Percentiles rank a stretch among this genome's conserved stretches.
Evolutionary conservation across 2,113 vertebrate genomes (phyloP).

Genomic region (Phyllostomus hastatus): DNA sequence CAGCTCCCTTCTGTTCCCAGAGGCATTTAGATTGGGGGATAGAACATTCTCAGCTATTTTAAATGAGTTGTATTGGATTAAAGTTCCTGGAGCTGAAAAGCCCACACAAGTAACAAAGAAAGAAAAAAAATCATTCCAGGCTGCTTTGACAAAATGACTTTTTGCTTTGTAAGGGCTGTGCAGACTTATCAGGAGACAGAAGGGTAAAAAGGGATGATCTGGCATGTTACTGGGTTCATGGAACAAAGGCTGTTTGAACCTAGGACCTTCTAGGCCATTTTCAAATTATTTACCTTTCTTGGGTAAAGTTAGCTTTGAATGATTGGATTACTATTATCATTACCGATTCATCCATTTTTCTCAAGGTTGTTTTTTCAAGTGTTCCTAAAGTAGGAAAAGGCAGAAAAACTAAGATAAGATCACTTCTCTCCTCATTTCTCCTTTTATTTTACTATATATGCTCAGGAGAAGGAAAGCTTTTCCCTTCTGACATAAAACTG

Average conservation of each 20-base stretch:
- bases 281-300: background rate
- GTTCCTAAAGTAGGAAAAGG: background rate
- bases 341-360: background rate
- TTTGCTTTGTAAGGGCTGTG: background rate
- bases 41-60: constrained; percentile 67
- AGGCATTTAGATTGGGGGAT: constrained; percentile 44
- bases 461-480: background rate
- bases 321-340: background rate
- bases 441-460: background rate
- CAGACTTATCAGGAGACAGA: background rate
- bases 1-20: constrained; percentile 37
- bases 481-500: background rate
- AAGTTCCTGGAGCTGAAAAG: constrained; percentile 44
- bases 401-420: background rate
- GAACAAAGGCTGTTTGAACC: background rate
- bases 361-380: background rate
- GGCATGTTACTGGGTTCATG: background rate
- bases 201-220: background rate
- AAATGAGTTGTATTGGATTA: constrained; percentile 61
- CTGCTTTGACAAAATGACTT: background rate
- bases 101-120: constrained; percentile 19
- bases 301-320: constrained; percentile 13
- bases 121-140: background rate
- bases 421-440: background rate
- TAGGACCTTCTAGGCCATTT: background rate